phyloP scores from a whole-genome alignment of 1,140 invertebrate species.

The Nomia melanderi region DNA sequence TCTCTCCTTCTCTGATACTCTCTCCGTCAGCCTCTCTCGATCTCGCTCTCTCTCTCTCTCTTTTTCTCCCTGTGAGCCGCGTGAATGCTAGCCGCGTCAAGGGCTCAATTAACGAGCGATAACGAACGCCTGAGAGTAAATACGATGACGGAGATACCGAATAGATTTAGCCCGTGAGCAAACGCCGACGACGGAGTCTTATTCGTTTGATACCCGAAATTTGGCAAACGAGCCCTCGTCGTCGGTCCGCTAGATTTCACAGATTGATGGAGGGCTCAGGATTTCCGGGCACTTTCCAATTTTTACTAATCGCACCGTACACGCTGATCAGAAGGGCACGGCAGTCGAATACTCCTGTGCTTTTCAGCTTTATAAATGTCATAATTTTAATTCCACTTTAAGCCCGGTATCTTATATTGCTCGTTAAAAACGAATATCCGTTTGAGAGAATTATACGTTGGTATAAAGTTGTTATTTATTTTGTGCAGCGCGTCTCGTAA shows the following conservation, averaged over 20 bases:
- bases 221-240: background rate
- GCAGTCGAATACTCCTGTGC: too few species aligned
- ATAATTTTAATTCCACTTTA: too few species aligned
- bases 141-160: conserved; percentile 50
- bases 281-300: background rate
- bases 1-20: background rate
- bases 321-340: background rate
- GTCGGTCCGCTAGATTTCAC: conserved; percentile 9
- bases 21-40: background rate
- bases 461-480: too few species aligned
- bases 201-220: conserved; percentile 39
- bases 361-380: too few species aligned
- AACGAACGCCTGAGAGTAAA: conserved; percentile 69
- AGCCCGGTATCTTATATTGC: too few species aligned
- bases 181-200: conserved; percentile 52
- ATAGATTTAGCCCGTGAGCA: conserved; percentile 19
- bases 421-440: too few species aligned
- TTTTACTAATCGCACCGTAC: background rate
- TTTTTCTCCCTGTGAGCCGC: conserved; percentile 32
- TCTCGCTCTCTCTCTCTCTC: background rate
- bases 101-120: conserved; percentile 69
- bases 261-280: background rate
- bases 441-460: too few species aligned
- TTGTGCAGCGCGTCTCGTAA: too few species aligned
- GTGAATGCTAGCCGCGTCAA: conserved; percentile 65